Percentiles rank a stretch among this genome's conserved stretches.
Evolutionary conservation across 1,140 invertebrate species (phyloP).

Genomic region (Orchestia grillus): DNA sequence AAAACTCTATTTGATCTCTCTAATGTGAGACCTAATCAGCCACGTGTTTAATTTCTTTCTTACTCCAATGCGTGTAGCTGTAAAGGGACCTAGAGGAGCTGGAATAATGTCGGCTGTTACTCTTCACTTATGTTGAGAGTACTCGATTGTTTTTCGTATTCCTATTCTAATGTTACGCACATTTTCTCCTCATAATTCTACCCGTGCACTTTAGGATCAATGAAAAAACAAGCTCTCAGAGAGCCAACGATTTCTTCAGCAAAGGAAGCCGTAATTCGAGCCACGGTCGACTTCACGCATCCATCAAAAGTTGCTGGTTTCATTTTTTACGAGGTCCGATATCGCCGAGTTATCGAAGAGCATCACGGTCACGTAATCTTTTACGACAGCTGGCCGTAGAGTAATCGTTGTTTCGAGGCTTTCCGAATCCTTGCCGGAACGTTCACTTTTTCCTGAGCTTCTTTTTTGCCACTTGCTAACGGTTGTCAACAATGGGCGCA

Average conservation of each 20-base stretch:
- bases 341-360: neutral
- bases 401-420: neutral
- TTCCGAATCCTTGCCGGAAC: neutral
- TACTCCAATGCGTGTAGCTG: too few species aligned
- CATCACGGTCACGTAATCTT: slow-evolving; percentile 33
- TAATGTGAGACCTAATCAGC: too few species aligned
- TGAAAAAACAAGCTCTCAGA: neutral
- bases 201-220: neutral
- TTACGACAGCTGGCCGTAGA: neutral
- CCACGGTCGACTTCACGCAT: neutral
- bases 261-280: neutral
- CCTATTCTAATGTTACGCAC: too few species aligned
- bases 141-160: too few species aligned
- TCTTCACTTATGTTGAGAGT: too few species aligned
- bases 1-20: too few species aligned
- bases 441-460: neutral
- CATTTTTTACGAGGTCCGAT: slow-evolving; percentile 17
- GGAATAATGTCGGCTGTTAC: too few species aligned
- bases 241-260: neutral
- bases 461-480: neutral
- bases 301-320: neutral
- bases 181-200: neutral
- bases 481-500: neutral
- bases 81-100: too few species aligned
- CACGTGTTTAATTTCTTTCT: too few species aligned